Base-by-base conservation (phyloP, 1,140 invertebrate genomes). In the Ceratosolen fusciceps region DNA sequence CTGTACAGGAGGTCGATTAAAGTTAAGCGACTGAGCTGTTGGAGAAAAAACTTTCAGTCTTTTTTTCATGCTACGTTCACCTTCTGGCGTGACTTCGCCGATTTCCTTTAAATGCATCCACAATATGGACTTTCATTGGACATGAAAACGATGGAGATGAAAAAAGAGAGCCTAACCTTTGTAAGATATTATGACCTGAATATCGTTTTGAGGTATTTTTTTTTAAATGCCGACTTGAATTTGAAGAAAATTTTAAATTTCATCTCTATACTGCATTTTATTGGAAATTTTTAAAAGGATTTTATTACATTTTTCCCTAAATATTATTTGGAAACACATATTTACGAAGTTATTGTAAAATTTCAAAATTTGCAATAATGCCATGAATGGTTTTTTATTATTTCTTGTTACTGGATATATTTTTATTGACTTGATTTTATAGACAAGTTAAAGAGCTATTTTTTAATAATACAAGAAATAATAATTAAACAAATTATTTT, bases 71-170 rank as follows among this genome's bases (percentile, higher is more conserved):
- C 9, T 65, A 10, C 54, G 47, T 52, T 47, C 49, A 19, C 16
- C 43, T 52, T 26, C 58, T 39, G 10, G 1, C 26, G 43, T 43
- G 34, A 0, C 3, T 65, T 8, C 26, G 52, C 49, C 39, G 31
- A 54, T 65, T 49, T 29, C 29, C 43, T 65, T 65, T 65, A 54
- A 65, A 62, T 65, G 65, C 39, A 68, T 68, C 65, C 65, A 26
- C 34, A n/a, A n/a, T 24, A 29, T 31, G 34, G n/a, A 47, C 24
- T 70, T 70, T 47, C 39, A 19, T 43, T 12, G n/a, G 24, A 70
- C n/a, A 31, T 65, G 19, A 65, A n/a, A 65, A 70, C 5, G n/a
- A 14, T 21, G 12, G 14, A 3, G 39, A 49, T 24, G 24, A 67
- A 49, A 47, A 26, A 29, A 49, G 14, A 39, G 29, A 47, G 19